These are phyloP conservation scores for Cisticola juncidis DNA, from an alignment of 2,113 vertebrate genomes.

Conservation along the genomic window DNA sequence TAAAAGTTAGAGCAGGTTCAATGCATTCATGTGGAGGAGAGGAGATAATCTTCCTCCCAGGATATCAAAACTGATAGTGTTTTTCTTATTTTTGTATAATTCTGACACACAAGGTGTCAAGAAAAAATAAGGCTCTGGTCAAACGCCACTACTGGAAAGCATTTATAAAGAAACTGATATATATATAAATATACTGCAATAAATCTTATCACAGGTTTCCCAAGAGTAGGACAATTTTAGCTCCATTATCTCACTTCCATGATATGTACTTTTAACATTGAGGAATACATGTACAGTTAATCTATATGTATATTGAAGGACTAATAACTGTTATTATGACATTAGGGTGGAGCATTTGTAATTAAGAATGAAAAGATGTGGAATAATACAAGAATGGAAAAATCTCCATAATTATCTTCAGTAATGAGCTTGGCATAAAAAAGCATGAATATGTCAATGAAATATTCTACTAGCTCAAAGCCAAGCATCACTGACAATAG, in stretches of 20 bases:
- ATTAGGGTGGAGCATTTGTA: background rate
- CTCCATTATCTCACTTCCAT: background rate
- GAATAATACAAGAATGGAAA: background rate
- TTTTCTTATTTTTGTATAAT: background rate
- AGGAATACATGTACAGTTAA: background rate
- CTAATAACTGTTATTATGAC: background rate
- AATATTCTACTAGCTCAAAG: background rate
- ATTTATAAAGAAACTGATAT: background rate
- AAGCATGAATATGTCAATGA: background rate
- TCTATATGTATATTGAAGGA: background rate
- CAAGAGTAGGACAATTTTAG: background rate
- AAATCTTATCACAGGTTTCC: background rate
- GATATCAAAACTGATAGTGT: background rate
- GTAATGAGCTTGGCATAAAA: background rate
- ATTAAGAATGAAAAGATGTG: background rate
- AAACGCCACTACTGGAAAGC: background rate
- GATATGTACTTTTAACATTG: background rate
- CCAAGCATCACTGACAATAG: background rate
- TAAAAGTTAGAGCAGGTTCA: background rate
- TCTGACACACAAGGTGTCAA: background rate
- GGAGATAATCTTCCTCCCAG: background rate
- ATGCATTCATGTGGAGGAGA: background rate
- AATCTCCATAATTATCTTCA: background rate
- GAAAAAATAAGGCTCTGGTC: background rate
- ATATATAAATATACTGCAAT: background rate